Percentiles rank a stretch among this genome's conserved stretches.
phyloP scores from a whole-genome alignment of 1,140 invertebrate genomes.

The Propsilocerus akamusi region DNA sequence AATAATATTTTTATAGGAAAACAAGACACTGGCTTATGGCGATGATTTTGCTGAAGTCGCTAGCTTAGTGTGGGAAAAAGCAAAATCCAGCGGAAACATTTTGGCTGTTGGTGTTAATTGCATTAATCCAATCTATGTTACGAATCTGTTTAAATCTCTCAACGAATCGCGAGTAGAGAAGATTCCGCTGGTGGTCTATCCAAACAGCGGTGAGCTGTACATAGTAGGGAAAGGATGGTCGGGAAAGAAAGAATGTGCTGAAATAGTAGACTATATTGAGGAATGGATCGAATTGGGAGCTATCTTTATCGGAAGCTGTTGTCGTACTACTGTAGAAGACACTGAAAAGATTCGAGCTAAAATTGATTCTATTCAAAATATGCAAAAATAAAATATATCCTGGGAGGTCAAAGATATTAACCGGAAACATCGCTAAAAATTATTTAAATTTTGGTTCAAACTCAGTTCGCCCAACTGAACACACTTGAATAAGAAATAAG shows the following conservation, averaged over 20 bases:
- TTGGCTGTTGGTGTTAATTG: constrained; percentile 59
- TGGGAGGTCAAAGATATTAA: no score
- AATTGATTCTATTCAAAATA: no score
- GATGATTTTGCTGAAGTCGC: constrained; percentile 37
- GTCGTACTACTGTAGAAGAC: constrained; percentile 41
- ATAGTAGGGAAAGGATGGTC: constrained; percentile 18
- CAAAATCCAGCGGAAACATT: constrained; percentile 31
- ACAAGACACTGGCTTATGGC: constrained; percentile 31
- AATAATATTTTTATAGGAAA: constrained; percentile 26
- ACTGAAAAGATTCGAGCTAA: no score
- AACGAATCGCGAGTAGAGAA: constrained; percentile 13
- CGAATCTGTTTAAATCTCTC: constrained; percentile 31
- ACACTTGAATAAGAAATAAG: no score
- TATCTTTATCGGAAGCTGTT: constrained; percentile 47
- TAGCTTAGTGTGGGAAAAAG: constrained; percentile 29
- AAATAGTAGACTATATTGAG: no score
- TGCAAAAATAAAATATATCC: no score
- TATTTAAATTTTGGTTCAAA: no score
- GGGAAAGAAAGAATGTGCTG: constrained; percentile 33
- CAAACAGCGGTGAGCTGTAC: constrained; percentile 47
- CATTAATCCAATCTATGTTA: constrained; percentile 33
- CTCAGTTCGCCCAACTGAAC: no score
- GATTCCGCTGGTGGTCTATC: constrained; percentile 42
- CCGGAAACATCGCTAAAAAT: no score
- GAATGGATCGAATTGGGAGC: constrained; percentile 43